Conservation (phyloP, 2,113 vertebrate genomes). For the Odocoileus hemionus region DNA sequence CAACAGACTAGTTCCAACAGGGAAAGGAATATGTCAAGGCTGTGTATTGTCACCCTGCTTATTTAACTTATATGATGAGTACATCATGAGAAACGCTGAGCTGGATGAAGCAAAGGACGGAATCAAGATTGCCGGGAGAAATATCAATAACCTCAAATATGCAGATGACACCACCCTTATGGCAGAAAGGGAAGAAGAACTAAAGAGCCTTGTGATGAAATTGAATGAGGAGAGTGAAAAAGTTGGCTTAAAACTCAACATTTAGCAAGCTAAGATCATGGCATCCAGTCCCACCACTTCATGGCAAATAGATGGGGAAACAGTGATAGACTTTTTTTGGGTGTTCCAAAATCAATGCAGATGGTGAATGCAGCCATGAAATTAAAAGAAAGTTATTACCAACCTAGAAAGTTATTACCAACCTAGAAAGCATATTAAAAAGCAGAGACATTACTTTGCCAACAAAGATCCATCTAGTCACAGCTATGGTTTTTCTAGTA, state of each 20-base stretch:
- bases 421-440: background rate
- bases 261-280: background rate
- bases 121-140: background rate
- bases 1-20: background rate
- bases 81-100: fast-evolving
- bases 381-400: background rate
- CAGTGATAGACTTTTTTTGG: background rate
- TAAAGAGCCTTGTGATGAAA: background rate
- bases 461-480: fast-evolving
- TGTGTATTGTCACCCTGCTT: background rate
- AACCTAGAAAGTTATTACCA: too few species aligned
- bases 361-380: background rate
- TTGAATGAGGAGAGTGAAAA: background rate
- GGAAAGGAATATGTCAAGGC: background rate
- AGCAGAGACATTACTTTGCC: background rate
- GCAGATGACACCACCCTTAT: background rate
- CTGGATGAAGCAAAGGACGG: background rate
- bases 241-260: background rate
- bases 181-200: background rate
- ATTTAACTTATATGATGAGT: background rate
- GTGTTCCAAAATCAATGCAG: background rate
- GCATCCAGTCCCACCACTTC: background rate
- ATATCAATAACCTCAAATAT: background rate
- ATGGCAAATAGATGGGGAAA: background rate
- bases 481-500: background rate